Base-by-base conservation (phyloP, 2,797 vertebrate species). In the Sebastes jordani region DNA sequence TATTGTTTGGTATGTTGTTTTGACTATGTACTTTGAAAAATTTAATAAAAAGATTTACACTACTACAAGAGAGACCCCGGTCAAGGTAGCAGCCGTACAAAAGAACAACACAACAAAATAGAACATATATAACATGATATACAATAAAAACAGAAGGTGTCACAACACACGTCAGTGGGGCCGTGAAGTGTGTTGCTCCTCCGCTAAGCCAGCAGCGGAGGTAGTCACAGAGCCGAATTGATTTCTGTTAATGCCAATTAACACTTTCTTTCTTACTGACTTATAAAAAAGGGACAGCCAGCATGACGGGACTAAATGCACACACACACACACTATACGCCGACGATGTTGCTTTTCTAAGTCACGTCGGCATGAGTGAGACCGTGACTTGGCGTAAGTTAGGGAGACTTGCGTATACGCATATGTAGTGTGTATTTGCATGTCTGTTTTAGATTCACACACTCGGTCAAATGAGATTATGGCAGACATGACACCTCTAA, bases 401-500 rank as follows among this genome's bases (percentile, higher is more conserved):
- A 46, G 38, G 14, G 38, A 46, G 14, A 46, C 38, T 18, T 46
- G 38, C 38, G 38, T 46, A 55, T 38, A 58, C 56, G 30, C 8
- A 10, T 68, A 38, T 23, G 32, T 18, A 36, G 62, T 5, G 14
- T 20, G 18, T 14, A 20, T 34, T 32, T 68, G 11, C 52, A 65
- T 55, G 25, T 38, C 10, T 69, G 46, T 58, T 69, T 49, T 36
- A 3, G 20, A 63, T 46, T 65, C 36, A 38, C 18, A 11, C 61
- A 61, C 25, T 30, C 22, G 2, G 10, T 68, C 72, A 69, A 76
- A 68, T 29, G 29, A 75, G 25, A 70, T 84, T 23, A 65, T 27
- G 68, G 68, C 32, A 36, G 61, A 76, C 66, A 20, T 27, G 18
- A 71, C 11, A n/a, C n/a, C 67, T 76, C 30, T 81, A 68, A 90